These are phyloP conservation scores for Leistus spinibarbis DNA, from an alignment of 2,888 invertebrate genomes.

Conservation along the genomic window DNA sequence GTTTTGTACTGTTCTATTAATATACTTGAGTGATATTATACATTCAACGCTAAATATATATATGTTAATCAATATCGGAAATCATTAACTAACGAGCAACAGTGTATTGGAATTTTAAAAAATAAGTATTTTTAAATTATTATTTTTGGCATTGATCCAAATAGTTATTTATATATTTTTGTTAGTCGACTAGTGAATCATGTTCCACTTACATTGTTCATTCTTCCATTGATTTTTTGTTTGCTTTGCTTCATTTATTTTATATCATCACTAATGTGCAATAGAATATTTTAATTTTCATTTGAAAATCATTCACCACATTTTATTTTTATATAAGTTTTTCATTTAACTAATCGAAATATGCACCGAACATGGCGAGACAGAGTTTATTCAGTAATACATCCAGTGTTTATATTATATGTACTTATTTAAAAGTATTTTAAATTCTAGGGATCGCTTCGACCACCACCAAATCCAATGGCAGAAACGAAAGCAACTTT, in stretches of 20 bases:
- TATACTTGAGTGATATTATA: neutral
- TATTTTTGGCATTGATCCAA: slow-evolving; percentile 23
- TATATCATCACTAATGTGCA: neutral
- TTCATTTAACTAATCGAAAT: slow-evolving; percentile 11
- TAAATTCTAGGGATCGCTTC: slow-evolving; percentile 25
- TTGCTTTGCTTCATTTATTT: neutral
- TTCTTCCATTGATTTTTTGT: slow-evolving; percentile 24
- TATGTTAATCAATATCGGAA: neutral
- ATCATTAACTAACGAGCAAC: slow-evolving; percentile 17
- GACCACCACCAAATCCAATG: slow-evolving; percentile 22
- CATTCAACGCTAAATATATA: neutral
- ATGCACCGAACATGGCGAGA: slow-evolving; percentile 34
- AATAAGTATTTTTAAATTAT: slow-evolving; percentile 33
- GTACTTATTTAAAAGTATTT: neutral
- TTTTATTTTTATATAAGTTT: neutral
- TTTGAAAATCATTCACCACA: neutral
- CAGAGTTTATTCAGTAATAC: slow-evolving; percentile 32
- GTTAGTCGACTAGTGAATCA: slow-evolving; percentile 30
- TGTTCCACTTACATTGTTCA: slow-evolving; percentile 34
- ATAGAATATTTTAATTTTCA: neutral
- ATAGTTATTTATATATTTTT: slow-evolving; percentile 35
- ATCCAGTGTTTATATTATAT: slow-evolving; percentile 2
- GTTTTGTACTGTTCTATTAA: neutral
- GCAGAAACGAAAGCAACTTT: slow-evolving; percentile 27
- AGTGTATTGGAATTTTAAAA: slow-evolving; percentile 23